Evolutionary conservation across 2,888 invertebrate genomes (phyloP), one percentile per base, ranked within the genome.

Genomic region (Gonocerus acuteangulatus): DNA sequence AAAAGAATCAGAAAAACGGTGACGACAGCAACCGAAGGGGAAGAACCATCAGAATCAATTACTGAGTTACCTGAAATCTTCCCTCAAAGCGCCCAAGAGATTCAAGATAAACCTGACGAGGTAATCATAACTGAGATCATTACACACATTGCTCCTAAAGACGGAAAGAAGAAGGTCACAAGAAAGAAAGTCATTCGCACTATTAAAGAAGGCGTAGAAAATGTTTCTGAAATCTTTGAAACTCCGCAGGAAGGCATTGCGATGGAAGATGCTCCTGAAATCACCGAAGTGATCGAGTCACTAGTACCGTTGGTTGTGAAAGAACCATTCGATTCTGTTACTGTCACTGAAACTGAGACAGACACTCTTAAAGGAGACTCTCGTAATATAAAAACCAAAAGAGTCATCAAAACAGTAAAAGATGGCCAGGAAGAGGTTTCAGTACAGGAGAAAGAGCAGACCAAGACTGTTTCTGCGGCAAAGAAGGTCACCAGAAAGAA

Each of bases 31-130:
- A 49, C 23, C 27, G 45, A 61, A 45, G 22, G 16, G 18, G n/a
- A 19, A 27, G 48, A 44, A 45, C 27, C 15, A 51, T 56, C 42
- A 59, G 60, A 48, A 44, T 39, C 16, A 27, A 19, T 44, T 21
- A 23, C 63, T 0, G 48, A 56, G 23, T 48, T 62, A 2, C 63
- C 65, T 23, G 63, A 60, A 42, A 48, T 39, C 23, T 48, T 52
- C 19, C 60, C 42, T 21, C 48, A 54, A 39, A 9, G 16, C 18
- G 48, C 22, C 45, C 48, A 58, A 22, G 36, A 16, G 19, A 51
- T 72, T 69, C 78, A 79, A 70, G 78, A 77, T 72, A 71, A 77
- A 22, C 65, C 73, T 66, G 76, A 77, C 6, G 75, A 76, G 71
- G 71, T 70, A 11, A 73, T 60, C 6, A 60, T 70, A n/a, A 66